Percentiles rank a stretch among this genome's conserved stretches.
Evolutionary conservation across 2,888 invertebrate species (phyloP).

Genomic region (Neoaliturus tenellus): DNA sequence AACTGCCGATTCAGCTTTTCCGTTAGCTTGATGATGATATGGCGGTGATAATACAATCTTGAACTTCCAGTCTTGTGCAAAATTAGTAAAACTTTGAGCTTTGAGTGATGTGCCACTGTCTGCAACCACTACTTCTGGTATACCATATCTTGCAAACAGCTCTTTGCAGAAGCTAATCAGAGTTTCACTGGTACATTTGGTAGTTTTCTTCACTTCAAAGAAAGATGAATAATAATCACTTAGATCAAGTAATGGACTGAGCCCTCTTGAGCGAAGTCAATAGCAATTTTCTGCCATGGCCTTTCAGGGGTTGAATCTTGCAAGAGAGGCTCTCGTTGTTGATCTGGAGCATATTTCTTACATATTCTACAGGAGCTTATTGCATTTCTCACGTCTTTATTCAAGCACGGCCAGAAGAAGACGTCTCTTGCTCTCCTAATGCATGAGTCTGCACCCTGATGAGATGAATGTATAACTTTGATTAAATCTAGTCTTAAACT

Average conservation of each 20-base stretch:
- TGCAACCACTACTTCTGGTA: neutral
- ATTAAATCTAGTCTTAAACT: neutral
- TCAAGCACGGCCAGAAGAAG: neutral
- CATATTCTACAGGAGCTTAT: too few relatives aligned
- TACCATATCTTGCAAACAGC: neutral
- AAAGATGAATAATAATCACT: neutral
- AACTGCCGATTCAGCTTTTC: too few relatives aligned
- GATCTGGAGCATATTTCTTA: neutral
- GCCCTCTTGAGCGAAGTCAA: neutral
- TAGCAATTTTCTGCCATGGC: conserved; percentile 1
- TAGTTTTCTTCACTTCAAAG: neutral
- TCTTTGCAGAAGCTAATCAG: too few relatives aligned
- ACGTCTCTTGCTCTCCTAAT: neutral
- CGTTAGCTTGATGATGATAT: too few relatives aligned
- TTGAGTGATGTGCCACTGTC: too few relatives aligned
- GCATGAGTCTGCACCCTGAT: neutral
- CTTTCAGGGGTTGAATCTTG: too few relatives aligned
- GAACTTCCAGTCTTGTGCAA: too few relatives aligned
- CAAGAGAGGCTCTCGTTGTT: neutral
- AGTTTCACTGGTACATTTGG: too few relatives aligned
- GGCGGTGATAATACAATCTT: too few relatives aligned
- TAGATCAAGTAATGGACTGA: neutral
- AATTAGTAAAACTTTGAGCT: too few relatives aligned
- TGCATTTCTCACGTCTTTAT: too few relatives aligned
- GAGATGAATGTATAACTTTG: neutral